These are phyloP conservation scores for Encarsia formosa DNA, from an alignment of 2,888 invertebrate species.

Conservation along the genomic window DNA sequence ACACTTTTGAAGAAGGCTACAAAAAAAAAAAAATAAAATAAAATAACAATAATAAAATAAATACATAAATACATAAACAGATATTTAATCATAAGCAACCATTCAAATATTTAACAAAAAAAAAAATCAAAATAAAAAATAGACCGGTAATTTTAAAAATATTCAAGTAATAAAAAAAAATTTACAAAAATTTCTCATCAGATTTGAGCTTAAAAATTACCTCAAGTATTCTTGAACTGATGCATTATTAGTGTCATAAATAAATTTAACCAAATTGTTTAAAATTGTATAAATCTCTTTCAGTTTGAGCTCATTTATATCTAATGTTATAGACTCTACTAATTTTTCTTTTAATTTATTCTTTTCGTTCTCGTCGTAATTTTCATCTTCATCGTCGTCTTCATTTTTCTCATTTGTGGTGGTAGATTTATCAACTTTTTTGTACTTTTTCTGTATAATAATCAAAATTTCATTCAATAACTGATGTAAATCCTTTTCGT, in stretches of 20 bases:
- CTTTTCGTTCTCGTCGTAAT: constrained; percentile 53
- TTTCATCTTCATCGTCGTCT: constrained; percentile 50
- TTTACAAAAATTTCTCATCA: not conserved
- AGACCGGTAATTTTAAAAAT: too few species aligned
- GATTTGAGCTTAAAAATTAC: not conserved
- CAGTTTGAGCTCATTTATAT: constrained; percentile 61
- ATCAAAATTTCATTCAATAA: constrained; percentile 56
- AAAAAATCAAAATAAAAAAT: too few species aligned
- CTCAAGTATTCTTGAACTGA: constrained; percentile 33
- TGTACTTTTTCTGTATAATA: constrained; percentile 59
- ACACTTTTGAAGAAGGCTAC: constrained; percentile 49
- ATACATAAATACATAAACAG: too few species aligned
- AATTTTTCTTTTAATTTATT: constrained; percentile 67
- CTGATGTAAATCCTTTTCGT: constrained; percentile 45
- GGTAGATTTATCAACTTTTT: constrained; percentile 49
- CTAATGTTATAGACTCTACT: constrained; percentile 60
- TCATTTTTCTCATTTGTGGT: constrained; percentile 51
- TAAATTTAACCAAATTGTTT: constrained; percentile 46
- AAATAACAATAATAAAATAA: too few species aligned
- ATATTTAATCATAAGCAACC: too few species aligned
- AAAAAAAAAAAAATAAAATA: too few species aligned
- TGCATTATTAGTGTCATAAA: constrained; percentile 49
- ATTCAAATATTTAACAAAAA: too few species aligned
- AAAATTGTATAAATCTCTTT: constrained; percentile 44
- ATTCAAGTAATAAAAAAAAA: not conserved